A percentile compares a stretch with the other conserved stretches of the same genome.
These are phyloP conservation scores for Plumapathes pennacea DNA, from an alignment of 92 coral and sea anemone species.

Conservation along the genomic window DNA sequence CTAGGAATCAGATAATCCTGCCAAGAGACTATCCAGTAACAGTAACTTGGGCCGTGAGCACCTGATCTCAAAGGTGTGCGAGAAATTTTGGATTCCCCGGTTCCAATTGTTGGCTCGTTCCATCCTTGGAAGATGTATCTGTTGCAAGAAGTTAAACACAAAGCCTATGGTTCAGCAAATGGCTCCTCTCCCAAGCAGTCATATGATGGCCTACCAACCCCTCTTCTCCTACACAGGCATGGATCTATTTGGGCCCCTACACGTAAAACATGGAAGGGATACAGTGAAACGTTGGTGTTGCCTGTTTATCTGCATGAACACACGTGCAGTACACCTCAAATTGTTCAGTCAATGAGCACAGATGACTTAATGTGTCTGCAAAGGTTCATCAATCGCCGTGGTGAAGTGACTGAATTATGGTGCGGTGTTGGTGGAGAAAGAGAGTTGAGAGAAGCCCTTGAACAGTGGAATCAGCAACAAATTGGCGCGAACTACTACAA, in stretches of 20 bases:
- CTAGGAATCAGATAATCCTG: conserved; percentile 26
- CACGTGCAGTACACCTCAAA: conserved; percentile 38
- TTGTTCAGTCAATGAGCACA: conserved; percentile 26
- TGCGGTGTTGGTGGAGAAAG: conserved; percentile 62
- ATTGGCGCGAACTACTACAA: conserved; percentile 31
- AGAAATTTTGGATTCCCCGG: conserved; percentile 54
- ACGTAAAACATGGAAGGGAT: conserved; percentile 49
- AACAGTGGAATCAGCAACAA: conserved; percentile 45
- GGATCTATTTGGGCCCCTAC: conserved; percentile 36
- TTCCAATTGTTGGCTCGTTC: conserved; percentile 9
- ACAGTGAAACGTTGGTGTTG: conserved; percentile 52
- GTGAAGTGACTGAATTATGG: conserved; percentile 53
- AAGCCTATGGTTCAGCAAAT: conserved; percentile 43
- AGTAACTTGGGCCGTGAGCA: conserved; percentile 59
- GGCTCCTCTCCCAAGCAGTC: conserved; percentile 48
- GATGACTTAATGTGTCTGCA: conserved; percentile 48
- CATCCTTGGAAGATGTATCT: conserved; percentile 22
- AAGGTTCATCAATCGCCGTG: conserved; percentile 38
- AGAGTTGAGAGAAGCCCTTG: conserved; percentile 48
- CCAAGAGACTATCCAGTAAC: conserved; percentile 33
- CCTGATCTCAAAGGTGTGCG: conserved; percentile 34
- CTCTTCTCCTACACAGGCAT: conserved; percentile 45
- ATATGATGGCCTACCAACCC: conserved; percentile 51
- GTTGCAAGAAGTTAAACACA: conserved; percentile 37
- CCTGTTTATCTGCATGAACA: conserved; percentile 32